phyloP scores from a whole-genome alignment of 2,888 invertebrate genomes.

The Pyrrhia umbra region DNA sequence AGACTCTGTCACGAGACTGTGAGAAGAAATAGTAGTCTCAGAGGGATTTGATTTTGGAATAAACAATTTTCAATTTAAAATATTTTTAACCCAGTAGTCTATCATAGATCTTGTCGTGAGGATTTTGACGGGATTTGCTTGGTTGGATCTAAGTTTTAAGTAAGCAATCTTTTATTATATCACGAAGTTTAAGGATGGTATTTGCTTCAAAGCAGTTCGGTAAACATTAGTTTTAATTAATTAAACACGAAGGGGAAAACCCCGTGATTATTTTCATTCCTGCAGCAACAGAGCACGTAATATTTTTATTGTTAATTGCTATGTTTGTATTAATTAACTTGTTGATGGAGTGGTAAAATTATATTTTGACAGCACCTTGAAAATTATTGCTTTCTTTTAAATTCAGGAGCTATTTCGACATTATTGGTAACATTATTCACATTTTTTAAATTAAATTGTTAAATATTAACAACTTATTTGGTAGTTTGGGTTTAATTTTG shows the following conservation, averaged over 20 bases:
- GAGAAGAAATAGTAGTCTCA: conserved; percentile 20
- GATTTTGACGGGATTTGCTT: neutral
- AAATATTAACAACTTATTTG: neutral
- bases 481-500: neutral
- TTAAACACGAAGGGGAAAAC: neutral
- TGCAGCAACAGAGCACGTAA: neutral
- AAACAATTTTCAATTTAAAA: conserved; percentile 42
- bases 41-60: conserved; percentile 40
- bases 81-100: neutral
- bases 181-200: too few relatives aligned
- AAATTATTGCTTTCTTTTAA: neutral
- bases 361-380: neutral
- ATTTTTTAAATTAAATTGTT: neutral
- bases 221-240: conserved; percentile 19
- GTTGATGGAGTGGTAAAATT: conserved; percentile 1
- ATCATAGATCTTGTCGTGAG: neutral
- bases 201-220: too few relatives aligned
- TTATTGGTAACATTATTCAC: too few relatives aligned
- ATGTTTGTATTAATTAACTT: conserved; percentile 9
- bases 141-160: neutral
- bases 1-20: conserved; percentile 28
- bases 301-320: conserved; percentile 14
- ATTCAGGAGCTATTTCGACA: too few relatives aligned
- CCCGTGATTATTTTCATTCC: neutral
- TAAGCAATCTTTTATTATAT: too few relatives aligned